These are phyloP conservation scores for Myotis daubentonii DNA, from an alignment of 2,797 vertebrate genomes.

Conservation along the genomic window DNA sequence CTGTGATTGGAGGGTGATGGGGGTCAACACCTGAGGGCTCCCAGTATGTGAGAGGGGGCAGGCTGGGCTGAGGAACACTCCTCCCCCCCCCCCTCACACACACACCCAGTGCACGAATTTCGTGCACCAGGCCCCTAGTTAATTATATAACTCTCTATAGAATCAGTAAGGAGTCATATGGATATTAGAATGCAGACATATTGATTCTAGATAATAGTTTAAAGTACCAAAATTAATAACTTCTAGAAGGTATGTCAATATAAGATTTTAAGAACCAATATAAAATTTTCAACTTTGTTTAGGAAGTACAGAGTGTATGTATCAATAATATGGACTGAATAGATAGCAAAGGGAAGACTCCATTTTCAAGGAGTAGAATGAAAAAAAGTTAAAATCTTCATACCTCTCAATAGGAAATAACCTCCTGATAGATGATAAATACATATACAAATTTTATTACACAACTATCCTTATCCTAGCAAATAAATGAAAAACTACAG, in stretches of 20 bases:
- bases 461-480: not conserved
- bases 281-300: constrained; percentile 23
- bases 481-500: not conserved
- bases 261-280: constrained; percentile 5
- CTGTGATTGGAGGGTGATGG: no score
- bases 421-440: not conserved
- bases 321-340: not conserved
- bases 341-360: not conserved
- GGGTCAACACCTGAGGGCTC: no score
- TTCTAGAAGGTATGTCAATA: not conserved
- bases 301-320: not conserved
- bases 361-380: not conserved
- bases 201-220: not conserved
- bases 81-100: no score
- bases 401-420: constrained; percentile 2
- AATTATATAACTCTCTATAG: not conserved
- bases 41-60: no score
- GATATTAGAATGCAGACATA: not conserved
- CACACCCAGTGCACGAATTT: no score
- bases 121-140: no score
- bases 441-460: not conserved
- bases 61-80: no score
- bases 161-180: constrained; percentile 10
- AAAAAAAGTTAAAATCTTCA: not conserved
- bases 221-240: not conserved